Conservation (phyloP, 1,140 invertebrate species). For the Drosophila saltans region DNA sequence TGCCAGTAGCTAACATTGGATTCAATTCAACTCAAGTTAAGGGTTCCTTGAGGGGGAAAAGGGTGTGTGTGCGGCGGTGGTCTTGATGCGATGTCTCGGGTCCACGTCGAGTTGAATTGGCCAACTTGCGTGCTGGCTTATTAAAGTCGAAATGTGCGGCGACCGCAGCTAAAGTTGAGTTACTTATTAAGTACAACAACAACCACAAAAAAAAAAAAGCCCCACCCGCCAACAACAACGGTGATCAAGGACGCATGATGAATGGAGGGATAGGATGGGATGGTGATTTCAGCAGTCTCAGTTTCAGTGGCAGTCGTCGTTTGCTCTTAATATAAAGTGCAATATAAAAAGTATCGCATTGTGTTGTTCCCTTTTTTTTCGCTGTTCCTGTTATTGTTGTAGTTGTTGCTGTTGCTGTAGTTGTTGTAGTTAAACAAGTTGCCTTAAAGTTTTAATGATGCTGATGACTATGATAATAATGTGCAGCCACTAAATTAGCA, state of each 20-base stretch:
- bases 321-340: slow-evolving; percentile 67
- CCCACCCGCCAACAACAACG: slow-evolving; percentile 17
- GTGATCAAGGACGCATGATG: background rate
- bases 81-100: slow-evolving; percentile 38
- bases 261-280: background rate
- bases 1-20: slow-evolving; percentile 51
- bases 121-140: slow-evolving; percentile 79
- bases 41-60: slow-evolving; percentile 24
- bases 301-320: slow-evolving; percentile 44
- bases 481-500: slow-evolving; percentile 68
- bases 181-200: slow-evolving; percentile 64
- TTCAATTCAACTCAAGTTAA: slow-evolving; percentile 59
- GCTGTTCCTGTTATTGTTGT: slow-evolving; percentile 26
- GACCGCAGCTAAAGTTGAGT: slow-evolving; percentile 75
- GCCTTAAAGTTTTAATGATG: slow-evolving; percentile 79
- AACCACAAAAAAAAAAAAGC: slow-evolving; percentile 17
- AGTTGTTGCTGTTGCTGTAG: slow-evolving; percentile 43
- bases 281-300: slow-evolving; percentile 13
- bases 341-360: slow-evolving; percentile 24
- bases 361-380: slow-evolving; percentile 57
- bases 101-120: slow-evolving; percentile 60
- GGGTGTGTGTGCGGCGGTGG: slow-evolving; percentile 3
- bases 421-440: slow-evolving; percentile 65
- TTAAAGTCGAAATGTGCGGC: slow-evolving; percentile 71
- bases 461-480: slow-evolving; percentile 80